phyloP scores from a whole-genome alignment of 2,797 vertebrate species.

The Phataginus tetradactyla region DNA sequence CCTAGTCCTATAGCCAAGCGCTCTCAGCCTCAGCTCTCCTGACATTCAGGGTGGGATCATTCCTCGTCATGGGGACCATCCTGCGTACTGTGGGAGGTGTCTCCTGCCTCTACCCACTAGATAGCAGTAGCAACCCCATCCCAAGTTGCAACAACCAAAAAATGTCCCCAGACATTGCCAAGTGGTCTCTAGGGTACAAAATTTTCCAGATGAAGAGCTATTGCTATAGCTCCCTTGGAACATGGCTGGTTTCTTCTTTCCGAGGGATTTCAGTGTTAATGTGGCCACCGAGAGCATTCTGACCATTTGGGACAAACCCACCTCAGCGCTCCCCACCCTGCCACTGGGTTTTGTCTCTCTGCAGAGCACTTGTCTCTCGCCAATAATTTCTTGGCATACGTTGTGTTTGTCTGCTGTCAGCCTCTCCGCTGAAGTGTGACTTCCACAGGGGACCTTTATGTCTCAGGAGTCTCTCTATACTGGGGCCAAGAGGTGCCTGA shows the following conservation, averaged over 20 bases:
- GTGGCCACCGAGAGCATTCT: not conserved
- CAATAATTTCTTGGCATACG: too few species aligned
- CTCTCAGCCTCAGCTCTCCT: not conserved
- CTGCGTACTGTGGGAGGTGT: not conserved
- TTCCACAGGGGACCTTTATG: not conserved
- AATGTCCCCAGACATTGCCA: not conserved
- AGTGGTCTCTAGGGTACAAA: not conserved
- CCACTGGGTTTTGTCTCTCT: not conserved
- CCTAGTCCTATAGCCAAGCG: not conserved
- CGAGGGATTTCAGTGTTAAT: not conserved
- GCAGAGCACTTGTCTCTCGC: not conserved
- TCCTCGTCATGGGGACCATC: not conserved
- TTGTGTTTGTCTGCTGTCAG: not conserved
- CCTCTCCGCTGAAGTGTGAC: not conserved
- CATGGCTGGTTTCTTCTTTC: not conserved
- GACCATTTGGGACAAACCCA: not conserved
- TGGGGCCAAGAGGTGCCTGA: not conserved
- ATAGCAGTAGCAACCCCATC: accelerated
- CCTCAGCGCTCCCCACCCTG: accelerated
- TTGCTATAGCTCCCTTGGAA: not conserved
- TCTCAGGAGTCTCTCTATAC: not conserved
- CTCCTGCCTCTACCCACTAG: not conserved
- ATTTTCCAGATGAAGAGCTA: not conserved
- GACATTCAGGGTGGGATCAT: accelerated
- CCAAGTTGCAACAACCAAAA: not conserved